Evolutionary conservation across 2,113 vertebrate species (phyloP).

Genomic region (Aegotheles bennettii): DNA sequence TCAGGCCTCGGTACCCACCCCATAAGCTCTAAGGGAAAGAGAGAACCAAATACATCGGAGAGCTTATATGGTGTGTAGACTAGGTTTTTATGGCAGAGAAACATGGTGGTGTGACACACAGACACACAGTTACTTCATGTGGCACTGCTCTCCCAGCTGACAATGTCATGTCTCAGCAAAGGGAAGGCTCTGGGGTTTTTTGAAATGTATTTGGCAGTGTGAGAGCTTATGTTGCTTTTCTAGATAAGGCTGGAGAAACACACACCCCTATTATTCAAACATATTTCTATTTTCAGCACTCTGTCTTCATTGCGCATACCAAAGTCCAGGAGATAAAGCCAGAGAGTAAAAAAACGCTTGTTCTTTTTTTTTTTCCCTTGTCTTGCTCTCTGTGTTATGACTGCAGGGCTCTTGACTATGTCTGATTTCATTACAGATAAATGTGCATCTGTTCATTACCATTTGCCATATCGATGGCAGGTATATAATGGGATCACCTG

Average conservation of each 20-base stretch:
- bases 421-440: slow-evolving; percentile 67
- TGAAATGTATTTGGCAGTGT: background rate
- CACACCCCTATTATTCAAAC: background rate
- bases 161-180: background rate
- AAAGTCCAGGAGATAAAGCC: background rate
- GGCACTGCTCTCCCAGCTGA: background rate
- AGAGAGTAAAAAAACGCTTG: background rate
- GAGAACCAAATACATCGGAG: background rate
- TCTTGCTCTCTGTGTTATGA: background rate
- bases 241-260: background rate
- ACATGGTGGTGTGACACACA: background rate
- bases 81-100: background rate
- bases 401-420: background rate
- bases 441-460: slow-evolving; percentile 82
- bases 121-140: background rate
- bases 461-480: slow-evolving; percentile 91
- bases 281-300: background rate
- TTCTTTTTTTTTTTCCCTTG: background rate
- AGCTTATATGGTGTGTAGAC: background rate
- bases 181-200: background rate
- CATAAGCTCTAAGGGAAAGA: background rate
- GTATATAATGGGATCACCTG: slow-evolving; percentile 64
- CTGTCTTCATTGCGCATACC: background rate
- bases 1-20: background rate
- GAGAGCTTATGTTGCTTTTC: background rate